Evolutionary conservation across 1,140 invertebrate genomes (phyloP).

Genomic region (Heliconius nattereri): DNA sequence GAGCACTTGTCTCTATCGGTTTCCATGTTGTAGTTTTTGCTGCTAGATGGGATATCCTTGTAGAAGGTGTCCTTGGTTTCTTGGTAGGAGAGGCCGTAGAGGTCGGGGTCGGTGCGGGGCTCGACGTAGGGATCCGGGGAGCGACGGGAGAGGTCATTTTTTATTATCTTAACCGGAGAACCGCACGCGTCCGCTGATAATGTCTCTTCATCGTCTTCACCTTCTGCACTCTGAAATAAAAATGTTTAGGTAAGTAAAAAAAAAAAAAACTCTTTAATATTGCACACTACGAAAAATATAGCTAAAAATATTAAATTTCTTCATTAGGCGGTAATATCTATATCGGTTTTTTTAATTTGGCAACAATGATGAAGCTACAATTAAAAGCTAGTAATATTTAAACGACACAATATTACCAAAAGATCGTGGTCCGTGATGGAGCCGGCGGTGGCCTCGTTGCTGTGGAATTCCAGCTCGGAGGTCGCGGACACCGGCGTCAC

Average conservation of each 20-base stretch:
- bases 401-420: conserved; percentile 57
- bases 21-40: conserved; percentile 71
- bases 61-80: conserved; percentile 67
- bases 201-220: conserved; percentile 81
- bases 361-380: too few species aligned
- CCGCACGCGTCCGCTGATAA: conserved; percentile 74
- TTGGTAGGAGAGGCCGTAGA: conserved; percentile 63
- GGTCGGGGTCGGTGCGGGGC: conserved; percentile 49
- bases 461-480: conserved; percentile 82
- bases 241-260: background rate
- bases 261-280: too few species aligned
- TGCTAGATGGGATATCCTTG: conserved; percentile 72
- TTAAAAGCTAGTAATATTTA: background rate
- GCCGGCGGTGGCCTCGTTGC: conserved; percentile 82
- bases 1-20: conserved; percentile 60
- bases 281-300: too few species aligned
- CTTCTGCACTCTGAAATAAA: conserved; percentile 67
- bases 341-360: too few species aligned
- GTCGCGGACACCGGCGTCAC: conserved; percentile 83
- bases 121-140: conserved; percentile 32
- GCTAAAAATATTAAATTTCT: too few species aligned
- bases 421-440: conserved; percentile 82
- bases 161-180: conserved; percentile 61
- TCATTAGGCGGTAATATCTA: too few species aligned
- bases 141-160: conserved; percentile 63